phyloP scores from a whole-genome alignment of 2,797 vertebrate genomes.

The Thunnus albacares region DNA sequence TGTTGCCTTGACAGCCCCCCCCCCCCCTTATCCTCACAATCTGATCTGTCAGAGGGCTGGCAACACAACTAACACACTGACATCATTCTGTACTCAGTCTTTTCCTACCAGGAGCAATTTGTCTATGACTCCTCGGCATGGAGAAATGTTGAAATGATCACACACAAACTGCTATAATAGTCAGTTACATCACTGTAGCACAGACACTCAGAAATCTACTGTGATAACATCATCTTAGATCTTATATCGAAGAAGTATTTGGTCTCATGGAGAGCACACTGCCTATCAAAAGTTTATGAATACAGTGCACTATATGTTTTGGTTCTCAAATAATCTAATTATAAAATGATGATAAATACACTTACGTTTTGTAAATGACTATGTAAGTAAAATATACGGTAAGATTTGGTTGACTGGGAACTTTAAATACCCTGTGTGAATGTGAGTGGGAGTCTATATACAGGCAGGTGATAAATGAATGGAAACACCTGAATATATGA shows the following conservation, averaged over 20 bases:
- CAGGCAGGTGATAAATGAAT: too few relatives aligned
- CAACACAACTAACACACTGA: constrained; percentile 47
- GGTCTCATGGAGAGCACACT: not conserved
- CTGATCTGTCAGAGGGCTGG: constrained; percentile 57
- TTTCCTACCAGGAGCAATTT: constrained; percentile 38
- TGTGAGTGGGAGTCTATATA: too few relatives aligned
- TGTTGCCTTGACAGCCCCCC: constrained; percentile 44
- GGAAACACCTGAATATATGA: too few relatives aligned
- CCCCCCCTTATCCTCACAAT: constrained; percentile 23
- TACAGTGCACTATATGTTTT: not conserved
- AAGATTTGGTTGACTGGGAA: too few relatives aligned
- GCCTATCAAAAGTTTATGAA: not conserved
- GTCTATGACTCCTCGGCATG: constrained; percentile 27
- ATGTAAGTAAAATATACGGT: too few relatives aligned
- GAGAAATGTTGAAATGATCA: constrained; percentile 45
- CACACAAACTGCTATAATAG: constrained; percentile 36
- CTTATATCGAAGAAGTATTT: not conserved
- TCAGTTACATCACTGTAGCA: constrained; percentile 39
- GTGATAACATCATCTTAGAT: constrained; percentile 17
- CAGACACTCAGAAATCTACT: constrained; percentile 6
- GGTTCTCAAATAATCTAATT: too few relatives aligned
- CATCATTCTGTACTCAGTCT: constrained; percentile 51
- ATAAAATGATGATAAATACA: too few relatives aligned
- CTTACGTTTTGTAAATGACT: too few relatives aligned
- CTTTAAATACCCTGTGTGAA: too few relatives aligned